A percentile compares a stretch with the other conserved stretches of the same genome.
These are phyloP conservation scores for Mantis religiosa DNA, from an alignment of 2,888 invertebrate genomes.

Conservation along the genomic window DNA sequence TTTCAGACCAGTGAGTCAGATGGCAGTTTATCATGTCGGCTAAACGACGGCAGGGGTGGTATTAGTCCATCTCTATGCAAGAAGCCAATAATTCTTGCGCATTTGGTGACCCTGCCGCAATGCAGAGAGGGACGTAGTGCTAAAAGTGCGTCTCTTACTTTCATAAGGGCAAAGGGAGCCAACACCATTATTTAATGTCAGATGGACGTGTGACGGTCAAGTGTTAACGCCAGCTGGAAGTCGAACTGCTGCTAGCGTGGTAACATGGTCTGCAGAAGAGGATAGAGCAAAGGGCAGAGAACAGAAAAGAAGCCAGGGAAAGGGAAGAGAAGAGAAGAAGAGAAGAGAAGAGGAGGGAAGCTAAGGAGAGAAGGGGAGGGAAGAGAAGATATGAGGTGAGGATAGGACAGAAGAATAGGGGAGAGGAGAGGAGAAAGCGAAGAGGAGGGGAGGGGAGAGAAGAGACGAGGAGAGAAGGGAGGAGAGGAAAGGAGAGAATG, in stretches of 20 bases:
- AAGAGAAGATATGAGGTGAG: not conserved
- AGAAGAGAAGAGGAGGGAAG: not conserved
- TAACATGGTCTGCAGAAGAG: too few species aligned
- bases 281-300: too few species aligned
- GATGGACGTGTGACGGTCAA: not conserved
- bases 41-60: not conserved
- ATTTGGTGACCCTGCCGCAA: not conserved
- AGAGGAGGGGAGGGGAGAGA: not conserved
- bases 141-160: not conserved
- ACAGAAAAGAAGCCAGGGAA: not conserved
- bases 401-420: not conserved
- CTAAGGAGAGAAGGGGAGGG: not conserved
- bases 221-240: not conserved
- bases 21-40: not conserved
- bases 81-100: slow-evolving; percentile 1
- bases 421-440: not conserved
- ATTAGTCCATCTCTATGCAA: not conserved
- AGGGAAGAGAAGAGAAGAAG: not conserved
- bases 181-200: not conserved
- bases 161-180: not conserved
- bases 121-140: slow-evolving; percentile 2
- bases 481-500: not conserved
- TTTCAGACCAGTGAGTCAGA: not conserved
- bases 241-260: not conserved
- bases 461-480: not conserved